Evolutionary conservation across 1,140 invertebrate species (phyloP).

Genomic region (Caenorhabditis briggsae): DNA sequence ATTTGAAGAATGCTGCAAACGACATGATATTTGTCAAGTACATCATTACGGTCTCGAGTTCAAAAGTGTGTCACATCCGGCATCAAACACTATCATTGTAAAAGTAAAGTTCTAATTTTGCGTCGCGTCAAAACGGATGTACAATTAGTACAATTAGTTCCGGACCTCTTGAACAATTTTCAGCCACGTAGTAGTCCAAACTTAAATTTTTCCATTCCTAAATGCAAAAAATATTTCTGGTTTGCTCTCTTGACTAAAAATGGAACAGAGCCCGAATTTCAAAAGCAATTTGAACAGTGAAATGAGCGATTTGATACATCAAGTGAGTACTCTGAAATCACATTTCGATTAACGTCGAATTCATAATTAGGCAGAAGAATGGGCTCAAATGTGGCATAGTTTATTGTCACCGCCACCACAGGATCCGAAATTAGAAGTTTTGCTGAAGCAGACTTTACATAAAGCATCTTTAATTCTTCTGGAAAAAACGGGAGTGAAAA

Average conservation of each 20-base stretch:
- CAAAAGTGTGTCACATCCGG: background rate
- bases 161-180: too few relatives aligned
- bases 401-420: too few relatives aligned
- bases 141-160: too few relatives aligned
- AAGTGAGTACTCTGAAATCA: background rate
- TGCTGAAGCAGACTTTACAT: background rate
- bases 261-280: conserved; percentile 37
- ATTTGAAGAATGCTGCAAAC: background rate
- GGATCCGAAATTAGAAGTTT: background rate
- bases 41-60: background rate
- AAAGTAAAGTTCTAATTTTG: too few relatives aligned
- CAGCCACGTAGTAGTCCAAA: background rate
- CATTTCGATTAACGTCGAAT: too few relatives aligned
- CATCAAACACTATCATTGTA: background rate
- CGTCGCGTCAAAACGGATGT: too few relatives aligned
- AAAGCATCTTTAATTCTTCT: background rate
- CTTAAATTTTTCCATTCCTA: background rate
- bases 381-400: background rate
- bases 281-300: conserved; percentile 46
- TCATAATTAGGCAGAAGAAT: conserved; percentile 20
- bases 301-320: conserved; percentile 43
- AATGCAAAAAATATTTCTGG: background rate
- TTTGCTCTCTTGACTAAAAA: conserved; percentile 8
- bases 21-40: too few relatives aligned
- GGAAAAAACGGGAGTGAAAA: conserved; percentile 15